Conservation (phyloP, 2,797 vertebrate species). For the Balearica regulorum region DNA sequence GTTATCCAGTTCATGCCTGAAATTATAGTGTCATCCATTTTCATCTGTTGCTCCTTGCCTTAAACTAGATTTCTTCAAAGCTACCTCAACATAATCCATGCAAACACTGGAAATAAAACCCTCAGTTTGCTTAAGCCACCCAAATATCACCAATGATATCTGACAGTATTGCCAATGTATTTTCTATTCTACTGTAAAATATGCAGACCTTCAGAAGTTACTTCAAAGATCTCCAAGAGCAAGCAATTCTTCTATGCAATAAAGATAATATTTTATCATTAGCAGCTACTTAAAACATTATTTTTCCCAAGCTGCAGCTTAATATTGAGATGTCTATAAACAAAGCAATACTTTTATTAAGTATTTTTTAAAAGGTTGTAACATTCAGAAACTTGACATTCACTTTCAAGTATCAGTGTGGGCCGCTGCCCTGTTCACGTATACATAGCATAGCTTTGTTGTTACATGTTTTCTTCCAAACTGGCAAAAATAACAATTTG, state of each 20-base stretch:
- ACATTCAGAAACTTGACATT: neutral
- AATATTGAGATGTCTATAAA: neutral
- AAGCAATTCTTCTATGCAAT: neutral
- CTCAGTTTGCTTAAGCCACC: neutral
- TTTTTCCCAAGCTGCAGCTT: neutral
- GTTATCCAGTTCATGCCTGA: neutral
- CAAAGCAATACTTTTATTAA: neutral
- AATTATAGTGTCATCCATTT: neutral
- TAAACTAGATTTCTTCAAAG: neutral
- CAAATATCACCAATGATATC: neutral
- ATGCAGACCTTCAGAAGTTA: neutral
- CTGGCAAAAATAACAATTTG: neutral
- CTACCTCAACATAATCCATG: neutral
- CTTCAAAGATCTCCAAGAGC: neutral
- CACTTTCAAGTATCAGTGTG: neutral
- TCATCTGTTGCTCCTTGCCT: neutral
- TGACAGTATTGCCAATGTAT: neutral
- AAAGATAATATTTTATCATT: neutral
- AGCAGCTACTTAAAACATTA: neutral
- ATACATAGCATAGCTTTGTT: neutral
- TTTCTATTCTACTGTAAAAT: neutral
- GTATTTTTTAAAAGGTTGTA: neutral
- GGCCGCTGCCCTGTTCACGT: neutral
- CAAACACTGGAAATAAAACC: neutral
- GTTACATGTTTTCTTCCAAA: neutral